Conservation (phyloP, 2,888 invertebrate genomes). For the Alcis repandata region DNA sequence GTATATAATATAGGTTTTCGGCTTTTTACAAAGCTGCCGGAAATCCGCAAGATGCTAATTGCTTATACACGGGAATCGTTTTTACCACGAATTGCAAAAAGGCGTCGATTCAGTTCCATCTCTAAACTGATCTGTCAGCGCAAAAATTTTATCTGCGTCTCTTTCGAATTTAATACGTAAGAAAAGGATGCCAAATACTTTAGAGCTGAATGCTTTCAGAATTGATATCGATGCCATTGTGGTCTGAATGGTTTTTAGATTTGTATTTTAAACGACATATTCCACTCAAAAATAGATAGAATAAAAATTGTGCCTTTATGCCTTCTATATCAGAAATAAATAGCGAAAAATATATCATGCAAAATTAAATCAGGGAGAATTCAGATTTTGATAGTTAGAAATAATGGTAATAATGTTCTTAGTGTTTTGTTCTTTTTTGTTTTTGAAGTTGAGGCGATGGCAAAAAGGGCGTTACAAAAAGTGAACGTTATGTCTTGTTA, state of each 20-base stretch:
- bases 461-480: no score
- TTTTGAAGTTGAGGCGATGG: no score
- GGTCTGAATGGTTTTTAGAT: neutral
- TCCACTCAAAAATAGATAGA: conserved; percentile 22
- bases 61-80: neutral
- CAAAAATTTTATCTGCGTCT: no score
- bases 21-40: neutral
- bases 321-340: neutral
- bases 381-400: no score
- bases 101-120: no score
- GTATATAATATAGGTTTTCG: neutral
- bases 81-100: neutral
- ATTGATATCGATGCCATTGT: neutral
- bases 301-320: conserved; percentile 37
- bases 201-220: no score
- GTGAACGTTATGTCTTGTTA: no score
- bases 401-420: no score
- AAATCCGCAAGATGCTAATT: neutral
- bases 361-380: neutral
- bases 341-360: neutral
- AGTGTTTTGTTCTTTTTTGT: no score
- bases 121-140: no score
- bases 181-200: no score
- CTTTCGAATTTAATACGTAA: no score
- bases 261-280: neutral